phyloP scores from a whole-genome alignment of 2,113 vertebrate genomes.

The Coptodon rendalli region DNA sequence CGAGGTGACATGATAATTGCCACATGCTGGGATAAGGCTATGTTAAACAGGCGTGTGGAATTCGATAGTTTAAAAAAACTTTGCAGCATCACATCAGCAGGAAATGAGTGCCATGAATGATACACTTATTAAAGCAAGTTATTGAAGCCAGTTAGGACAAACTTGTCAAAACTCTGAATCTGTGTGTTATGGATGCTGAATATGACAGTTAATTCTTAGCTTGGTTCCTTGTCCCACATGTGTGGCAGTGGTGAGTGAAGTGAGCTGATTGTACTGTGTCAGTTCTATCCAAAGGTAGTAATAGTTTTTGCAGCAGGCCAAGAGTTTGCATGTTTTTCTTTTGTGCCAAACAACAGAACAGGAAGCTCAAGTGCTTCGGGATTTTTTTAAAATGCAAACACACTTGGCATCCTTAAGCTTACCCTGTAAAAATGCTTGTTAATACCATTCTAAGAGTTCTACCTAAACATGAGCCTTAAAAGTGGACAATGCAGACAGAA shows the following conservation, averaged over 20 bases:
- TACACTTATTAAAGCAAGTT: neutral
- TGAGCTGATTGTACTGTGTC: slow-evolving; percentile 8
- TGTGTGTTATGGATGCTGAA: neutral
- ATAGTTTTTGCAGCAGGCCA: neutral
- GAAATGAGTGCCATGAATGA: neutral
- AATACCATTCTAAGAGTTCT: neutral
- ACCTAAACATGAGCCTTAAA: neutral
- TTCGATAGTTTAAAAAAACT: neutral
- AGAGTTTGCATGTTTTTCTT: slow-evolving; percentile 18
- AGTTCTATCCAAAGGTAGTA: neutral
- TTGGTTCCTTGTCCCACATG: neutral
- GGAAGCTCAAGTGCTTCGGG: neutral
- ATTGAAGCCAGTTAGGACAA: neutral
- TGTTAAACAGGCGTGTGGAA: neutral
- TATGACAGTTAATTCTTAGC: neutral
- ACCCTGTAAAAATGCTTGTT: neutral
- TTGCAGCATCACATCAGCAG: neutral
- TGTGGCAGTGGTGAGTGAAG: neutral
- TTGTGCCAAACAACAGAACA: neutral
- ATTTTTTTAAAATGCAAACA: neutral
- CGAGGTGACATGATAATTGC: neutral
- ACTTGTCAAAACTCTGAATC: neutral
- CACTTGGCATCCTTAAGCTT: neutral
- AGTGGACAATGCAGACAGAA: neutral
- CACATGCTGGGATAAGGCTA: neutral